These are phyloP conservation scores for Premnoplex brunnescens DNA, from an alignment of 2,797 vertebrate species.

Conservation along the genomic window DNA sequence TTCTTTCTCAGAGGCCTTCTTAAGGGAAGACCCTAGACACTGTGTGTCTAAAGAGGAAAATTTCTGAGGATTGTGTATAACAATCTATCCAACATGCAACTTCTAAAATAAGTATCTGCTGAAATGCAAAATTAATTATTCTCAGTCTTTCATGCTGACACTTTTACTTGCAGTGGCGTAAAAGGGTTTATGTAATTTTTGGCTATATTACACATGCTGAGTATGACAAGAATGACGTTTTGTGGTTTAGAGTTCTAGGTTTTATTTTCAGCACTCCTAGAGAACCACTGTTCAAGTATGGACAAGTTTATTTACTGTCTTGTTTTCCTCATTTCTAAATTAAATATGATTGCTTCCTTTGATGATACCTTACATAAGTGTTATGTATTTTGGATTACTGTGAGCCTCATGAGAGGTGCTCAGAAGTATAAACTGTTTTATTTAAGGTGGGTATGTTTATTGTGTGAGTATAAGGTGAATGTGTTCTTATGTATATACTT, in stretches of 20 bases:
- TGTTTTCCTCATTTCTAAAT: conserved; percentile 19
- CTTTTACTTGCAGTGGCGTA: conserved; percentile 42
- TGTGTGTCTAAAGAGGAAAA: neutral
- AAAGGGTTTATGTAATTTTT: conserved; percentile 45
- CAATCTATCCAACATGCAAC: neutral
- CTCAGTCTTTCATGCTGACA: neutral
- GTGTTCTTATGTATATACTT: neutral
- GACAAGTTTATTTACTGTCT: conserved; percentile 14
- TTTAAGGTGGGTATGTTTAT: neutral
- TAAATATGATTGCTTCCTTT: neutral
- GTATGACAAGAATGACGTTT: conserved; percentile 22
- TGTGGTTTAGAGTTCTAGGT: conserved; percentile 13
- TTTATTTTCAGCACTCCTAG: conserved; percentile 4
- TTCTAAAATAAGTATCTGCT: conserved; percentile 41
- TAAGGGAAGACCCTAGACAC: neutral
- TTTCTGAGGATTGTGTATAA: neutral
- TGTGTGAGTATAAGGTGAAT: neutral
- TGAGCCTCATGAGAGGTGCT: neutral
- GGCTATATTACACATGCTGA: conserved; percentile 19
- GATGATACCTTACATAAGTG: neutral
- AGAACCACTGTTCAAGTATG: neutral
- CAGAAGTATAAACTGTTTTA: neutral
- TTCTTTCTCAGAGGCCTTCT: neutral
- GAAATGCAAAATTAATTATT: conserved; percentile 47
- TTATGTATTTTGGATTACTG: neutral